These are phyloP conservation scores for Platycercus adscitus DNA, from an alignment of 2,113 vertebrate genomes.

Conservation along the genomic window DNA sequence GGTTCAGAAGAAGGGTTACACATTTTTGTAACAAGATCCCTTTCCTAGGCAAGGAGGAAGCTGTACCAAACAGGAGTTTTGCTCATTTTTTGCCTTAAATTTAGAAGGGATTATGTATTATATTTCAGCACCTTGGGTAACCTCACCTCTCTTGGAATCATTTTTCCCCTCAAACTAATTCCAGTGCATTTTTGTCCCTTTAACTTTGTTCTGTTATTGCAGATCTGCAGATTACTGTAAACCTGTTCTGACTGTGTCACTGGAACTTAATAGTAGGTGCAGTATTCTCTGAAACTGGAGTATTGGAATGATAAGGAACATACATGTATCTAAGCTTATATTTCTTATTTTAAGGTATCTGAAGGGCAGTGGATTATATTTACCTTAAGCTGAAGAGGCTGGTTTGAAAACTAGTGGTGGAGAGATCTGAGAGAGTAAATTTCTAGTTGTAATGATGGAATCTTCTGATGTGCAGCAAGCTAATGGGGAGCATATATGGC, in stretches of 20 bases:
- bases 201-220: background rate
- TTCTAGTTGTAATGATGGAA: background rate
- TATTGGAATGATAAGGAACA: background rate
- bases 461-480: background rate
- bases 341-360: background rate
- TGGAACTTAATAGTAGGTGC: background rate
- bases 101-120: background rate
- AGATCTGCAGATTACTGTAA: background rate
- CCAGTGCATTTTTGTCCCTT: background rate
- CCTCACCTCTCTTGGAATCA: background rate
- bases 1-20: background rate
- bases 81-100: background rate
- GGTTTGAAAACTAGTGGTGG: background rate
- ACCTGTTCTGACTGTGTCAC: background rate
- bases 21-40: background rate
- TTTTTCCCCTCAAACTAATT: background rate
- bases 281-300: background rate
- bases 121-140: background rate
- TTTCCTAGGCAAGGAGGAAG: background rate
- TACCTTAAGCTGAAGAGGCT: background rate
- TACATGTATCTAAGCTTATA: background rate
- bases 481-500: background rate
- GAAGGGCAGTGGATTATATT: background rate
- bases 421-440: background rate
- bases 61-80: background rate